Conservation (phyloP, 2,113 vertebrate species). For the Delphinus delphis region DNA sequence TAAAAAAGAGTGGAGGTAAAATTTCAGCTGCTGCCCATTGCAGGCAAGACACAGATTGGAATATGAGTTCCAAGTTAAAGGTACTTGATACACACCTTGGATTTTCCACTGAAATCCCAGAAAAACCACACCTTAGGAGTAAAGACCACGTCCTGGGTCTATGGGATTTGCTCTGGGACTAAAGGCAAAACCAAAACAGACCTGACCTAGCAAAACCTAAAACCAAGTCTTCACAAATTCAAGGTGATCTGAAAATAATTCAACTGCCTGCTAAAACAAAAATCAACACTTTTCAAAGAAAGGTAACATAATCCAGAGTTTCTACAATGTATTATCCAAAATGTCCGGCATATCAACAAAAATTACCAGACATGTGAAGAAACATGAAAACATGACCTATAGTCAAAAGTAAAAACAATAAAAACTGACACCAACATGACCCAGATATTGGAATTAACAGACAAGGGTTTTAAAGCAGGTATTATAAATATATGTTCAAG, state of each 20-base stretch:
- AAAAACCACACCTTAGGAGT: not conserved
- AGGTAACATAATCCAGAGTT: not conserved
- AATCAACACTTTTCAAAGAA: not conserved
- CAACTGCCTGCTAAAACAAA: conserved; percentile 19
- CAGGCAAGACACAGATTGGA: not conserved
- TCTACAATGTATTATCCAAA: not conserved
- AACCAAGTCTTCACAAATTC: not conserved
- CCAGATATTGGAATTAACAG: not conserved
- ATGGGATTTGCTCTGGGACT: not conserved
- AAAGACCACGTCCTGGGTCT: not conserved
- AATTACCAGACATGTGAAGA: not conserved
- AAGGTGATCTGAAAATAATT: not conserved
- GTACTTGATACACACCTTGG: not conserved
- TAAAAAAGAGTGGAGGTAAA: not conserved
- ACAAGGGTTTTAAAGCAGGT: not conserved
- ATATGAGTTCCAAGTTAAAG: not conserved
- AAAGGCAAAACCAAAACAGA: conserved; percentile 6
- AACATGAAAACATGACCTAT: not conserved
- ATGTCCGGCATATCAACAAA: not conserved
- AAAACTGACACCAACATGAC: not conserved
- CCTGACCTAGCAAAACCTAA: not conserved
- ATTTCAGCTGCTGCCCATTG: not conserved
- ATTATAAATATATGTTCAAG: not conserved
- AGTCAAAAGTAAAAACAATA: conserved; percentile 1
- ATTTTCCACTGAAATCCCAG: not conserved